Conservation (phyloP, 1,140 invertebrate genomes). For the Schlechtendalia chinensis region DNA sequence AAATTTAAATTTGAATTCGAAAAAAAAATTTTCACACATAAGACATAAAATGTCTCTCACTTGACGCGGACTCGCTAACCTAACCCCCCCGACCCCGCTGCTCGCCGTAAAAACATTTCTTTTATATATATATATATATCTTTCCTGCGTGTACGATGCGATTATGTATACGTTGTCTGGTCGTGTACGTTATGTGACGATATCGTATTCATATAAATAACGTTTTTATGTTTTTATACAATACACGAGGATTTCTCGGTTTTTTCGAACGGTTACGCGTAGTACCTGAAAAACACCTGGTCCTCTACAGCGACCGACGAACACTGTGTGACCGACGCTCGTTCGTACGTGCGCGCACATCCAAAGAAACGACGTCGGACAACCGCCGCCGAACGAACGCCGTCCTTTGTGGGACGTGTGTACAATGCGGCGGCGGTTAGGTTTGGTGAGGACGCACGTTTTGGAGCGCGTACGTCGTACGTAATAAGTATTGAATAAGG, state of each 20-base stretch:
- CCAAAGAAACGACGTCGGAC: constrained; percentile 7
- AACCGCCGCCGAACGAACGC: neutral
- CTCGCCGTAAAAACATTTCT: too few relatives aligned
- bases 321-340: neutral
- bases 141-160: too few relatives aligned
- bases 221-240: too few relatives aligned
- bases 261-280: neutral
- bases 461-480: neutral
- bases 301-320: neutral
- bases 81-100: too few relatives aligned
- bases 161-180: neutral
- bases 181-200: too few relatives aligned
- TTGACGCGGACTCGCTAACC: too few relatives aligned
- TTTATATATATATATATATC: too few relatives aligned
- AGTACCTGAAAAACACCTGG: neutral
- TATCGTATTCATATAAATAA: too few relatives aligned
- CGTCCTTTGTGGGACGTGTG: neutral
- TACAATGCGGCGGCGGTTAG: neutral
- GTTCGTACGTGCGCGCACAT: neutral
- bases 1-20: too few relatives aligned
- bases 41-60: too few relatives aligned
- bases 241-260: neutral
- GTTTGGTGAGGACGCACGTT: neutral
- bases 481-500: neutral
- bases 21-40: too few relatives aligned